Evolutionary conservation across 2,888 invertebrate species (phyloP).

Genomic region (Epsilonema sp.): DNA sequence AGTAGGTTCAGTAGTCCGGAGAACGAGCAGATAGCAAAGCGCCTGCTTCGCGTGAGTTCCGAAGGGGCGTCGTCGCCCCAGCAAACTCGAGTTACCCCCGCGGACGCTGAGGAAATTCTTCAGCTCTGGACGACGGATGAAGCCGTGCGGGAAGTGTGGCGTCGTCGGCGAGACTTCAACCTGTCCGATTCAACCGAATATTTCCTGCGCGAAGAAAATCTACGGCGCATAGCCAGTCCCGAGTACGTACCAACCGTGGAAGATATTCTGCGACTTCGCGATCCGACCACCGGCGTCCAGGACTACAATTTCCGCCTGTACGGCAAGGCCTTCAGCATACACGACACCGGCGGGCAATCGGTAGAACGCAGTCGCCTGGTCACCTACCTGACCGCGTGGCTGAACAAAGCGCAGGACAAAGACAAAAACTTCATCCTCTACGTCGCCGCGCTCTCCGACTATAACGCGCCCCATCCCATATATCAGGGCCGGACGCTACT

Average conservation of each 20-base stretch:
- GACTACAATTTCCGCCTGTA: no score
- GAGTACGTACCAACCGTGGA: conserved; percentile 14
- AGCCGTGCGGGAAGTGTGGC: not conserved
- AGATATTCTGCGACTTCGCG: conserved; percentile 18
- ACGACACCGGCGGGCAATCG: conserved; percentile 23
- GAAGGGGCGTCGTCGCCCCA: no score
- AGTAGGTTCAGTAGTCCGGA: no score
- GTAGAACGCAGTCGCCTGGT: conserved; percentile 12
- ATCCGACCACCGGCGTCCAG: no score
- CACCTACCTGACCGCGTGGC: conserved; percentile 16
- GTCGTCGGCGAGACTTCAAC: conserved; percentile 8
- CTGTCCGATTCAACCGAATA: conserved; percentile 16
- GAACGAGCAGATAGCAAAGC: no score
- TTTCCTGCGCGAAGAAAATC: conserved; percentile 12
- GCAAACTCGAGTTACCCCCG: no score
- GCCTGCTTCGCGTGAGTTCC: no score
- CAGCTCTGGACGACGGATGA: no score
- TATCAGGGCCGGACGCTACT: conserved; percentile 16
- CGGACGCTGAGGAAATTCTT: no score
- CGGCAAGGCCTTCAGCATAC: conserved; percentile 20
- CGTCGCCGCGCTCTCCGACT: conserved; percentile 21
- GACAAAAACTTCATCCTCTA: conserved; percentile 18
- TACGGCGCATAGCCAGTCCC: conserved; percentile 8
- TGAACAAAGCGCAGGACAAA: conserved; percentile 10
- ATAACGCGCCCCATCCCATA: conserved; percentile 16